These are phyloP conservation scores for Chascanopsetta lugubris DNA, from an alignment of 2,113 vertebrate genomes.

Conservation along the genomic window DNA sequence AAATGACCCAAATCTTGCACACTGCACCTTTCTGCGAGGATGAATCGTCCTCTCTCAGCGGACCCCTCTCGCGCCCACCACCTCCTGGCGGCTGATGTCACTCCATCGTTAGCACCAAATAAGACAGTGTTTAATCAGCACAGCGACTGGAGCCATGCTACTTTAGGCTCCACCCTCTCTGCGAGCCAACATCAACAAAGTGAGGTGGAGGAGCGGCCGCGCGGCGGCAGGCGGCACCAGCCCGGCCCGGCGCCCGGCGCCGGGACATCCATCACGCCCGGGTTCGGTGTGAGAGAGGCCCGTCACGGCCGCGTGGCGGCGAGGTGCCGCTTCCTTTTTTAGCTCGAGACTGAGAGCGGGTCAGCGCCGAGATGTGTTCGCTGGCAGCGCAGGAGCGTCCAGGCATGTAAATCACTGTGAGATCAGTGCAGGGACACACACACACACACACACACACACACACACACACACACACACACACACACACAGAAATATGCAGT, in stretches of 20 bases:
- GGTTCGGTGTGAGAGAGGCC: slow-evolving; percentile 49
- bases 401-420: slow-evolving; percentile 59
- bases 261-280: slow-evolving; percentile 48
- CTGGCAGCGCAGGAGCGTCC: slow-evolving; percentile 55
- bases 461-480: slow-evolving; percentile 19
- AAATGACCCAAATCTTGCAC: too few species aligned
- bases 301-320: slow-evolving; percentile 44
- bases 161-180: slow-evolving; percentile 6
- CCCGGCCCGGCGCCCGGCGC: slow-evolving; percentile 21
- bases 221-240: slow-evolving; percentile 3
- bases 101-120: background rate
- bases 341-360: slow-evolving; percentile 59
- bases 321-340: slow-evolving; percentile 67
- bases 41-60: too few species aligned
- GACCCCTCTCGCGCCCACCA: background rate
- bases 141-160: background rate
- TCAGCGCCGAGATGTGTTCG: slow-evolving; percentile 46
- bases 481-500: slow-evolving; percentile 26
- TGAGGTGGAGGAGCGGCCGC: background rate
- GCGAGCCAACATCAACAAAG: slow-evolving; percentile 3
- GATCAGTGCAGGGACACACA: slow-evolving; percentile 42
- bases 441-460: slow-evolving; percentile 5
- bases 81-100: background rate
- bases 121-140: slow-evolving; percentile 8
- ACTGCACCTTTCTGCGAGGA: too few species aligned